Evolutionary conservation across 2,888 invertebrate species (phyloP).

Genomic region (Gnatocerus cornutus): DNA sequence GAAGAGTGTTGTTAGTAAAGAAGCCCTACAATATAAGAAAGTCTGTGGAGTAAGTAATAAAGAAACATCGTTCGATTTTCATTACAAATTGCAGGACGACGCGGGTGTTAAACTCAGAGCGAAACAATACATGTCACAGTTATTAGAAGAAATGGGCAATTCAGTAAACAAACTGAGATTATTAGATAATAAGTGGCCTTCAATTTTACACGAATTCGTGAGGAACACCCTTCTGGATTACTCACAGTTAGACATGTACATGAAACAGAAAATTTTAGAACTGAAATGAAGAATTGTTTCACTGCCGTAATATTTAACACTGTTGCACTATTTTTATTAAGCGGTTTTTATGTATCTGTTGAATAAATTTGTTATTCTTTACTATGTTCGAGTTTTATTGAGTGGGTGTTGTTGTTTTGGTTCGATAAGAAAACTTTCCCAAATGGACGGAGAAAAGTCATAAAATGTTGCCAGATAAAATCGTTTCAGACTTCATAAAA

Average conservation of each 20-base stretch:
- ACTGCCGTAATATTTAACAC: constrained; percentile 45
- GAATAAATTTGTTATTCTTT: constrained; percentile 48
- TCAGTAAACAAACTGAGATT: constrained; percentile 84
- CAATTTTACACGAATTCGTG: constrained; percentile 83
- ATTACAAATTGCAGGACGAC: constrained; percentile 75
- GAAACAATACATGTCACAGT: constrained; percentile 79
- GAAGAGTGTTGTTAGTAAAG: constrained; percentile 88
- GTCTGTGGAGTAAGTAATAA: constrained; percentile 69
- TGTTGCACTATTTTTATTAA: constrained; percentile 46
- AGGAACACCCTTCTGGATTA: constrained; percentile 86
- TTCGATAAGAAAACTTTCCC: not conserved
- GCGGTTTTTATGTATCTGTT: constrained; percentile 43
- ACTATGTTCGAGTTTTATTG: constrained; percentile 12
- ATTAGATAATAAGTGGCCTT: constrained; percentile 85
- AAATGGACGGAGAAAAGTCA: no score
- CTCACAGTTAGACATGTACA: constrained; percentile 85
- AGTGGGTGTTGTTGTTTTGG: not conserved
- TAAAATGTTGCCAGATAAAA: no score
- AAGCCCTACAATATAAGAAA: constrained; percentile 87
- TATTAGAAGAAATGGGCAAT: constrained; percentile 83
- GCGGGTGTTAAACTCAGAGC: constrained; percentile 83
- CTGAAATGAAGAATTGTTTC: constrained; percentile 63
- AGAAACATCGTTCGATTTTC: not conserved
- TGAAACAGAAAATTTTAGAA: constrained; percentile 79
- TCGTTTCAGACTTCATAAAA: no score